phyloP scores from a whole-genome alignment of 2,113 vertebrate species.

The Dicerorhinus sumatrensis region DNA sequence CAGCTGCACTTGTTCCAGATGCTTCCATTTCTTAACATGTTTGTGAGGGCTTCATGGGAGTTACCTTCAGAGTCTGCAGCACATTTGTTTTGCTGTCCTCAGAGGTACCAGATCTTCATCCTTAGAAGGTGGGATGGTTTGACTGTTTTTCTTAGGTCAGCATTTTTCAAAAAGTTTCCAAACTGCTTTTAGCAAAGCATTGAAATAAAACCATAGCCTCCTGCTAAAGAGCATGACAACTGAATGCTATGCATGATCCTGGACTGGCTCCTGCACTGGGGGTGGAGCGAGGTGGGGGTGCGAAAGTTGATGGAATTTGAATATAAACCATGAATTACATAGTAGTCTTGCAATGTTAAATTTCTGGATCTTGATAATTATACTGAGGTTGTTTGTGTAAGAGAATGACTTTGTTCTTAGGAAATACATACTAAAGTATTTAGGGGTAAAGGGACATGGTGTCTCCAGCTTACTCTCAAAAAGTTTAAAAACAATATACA shows the following conservation, averaged over 20 bases:
- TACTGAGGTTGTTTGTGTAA: conserved; percentile 38
- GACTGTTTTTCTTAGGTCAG: neutral
- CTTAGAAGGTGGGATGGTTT: conserved; percentile 47
- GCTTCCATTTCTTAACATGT: neutral
- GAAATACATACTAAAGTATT: neutral
- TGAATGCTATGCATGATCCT: neutral
- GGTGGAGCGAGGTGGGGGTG: neutral
- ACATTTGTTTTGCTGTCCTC: neutral
- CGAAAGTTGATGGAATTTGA: conserved; percentile 4
- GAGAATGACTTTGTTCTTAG: conserved; percentile 37
- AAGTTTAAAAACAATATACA: neutral
- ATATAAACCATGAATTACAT: neutral
- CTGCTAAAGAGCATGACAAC: neutral
- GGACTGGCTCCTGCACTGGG: neutral
- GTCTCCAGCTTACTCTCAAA: conserved; percentile 30
- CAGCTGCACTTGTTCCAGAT: neutral
- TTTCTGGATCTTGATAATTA: conserved; percentile 33
- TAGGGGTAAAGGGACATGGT: neutral
- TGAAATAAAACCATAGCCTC: neutral
- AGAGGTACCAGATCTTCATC: neutral
- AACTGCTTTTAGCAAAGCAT: conserved; percentile 31
- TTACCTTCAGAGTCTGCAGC: neutral
- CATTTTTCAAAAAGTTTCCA: neutral
- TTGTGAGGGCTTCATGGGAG: neutral
- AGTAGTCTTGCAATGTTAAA: neutral